phyloP scores from a whole-genome alignment of 2,113 vertebrate genomes.

The Speoplatyrhinus poulsoni region DNA sequence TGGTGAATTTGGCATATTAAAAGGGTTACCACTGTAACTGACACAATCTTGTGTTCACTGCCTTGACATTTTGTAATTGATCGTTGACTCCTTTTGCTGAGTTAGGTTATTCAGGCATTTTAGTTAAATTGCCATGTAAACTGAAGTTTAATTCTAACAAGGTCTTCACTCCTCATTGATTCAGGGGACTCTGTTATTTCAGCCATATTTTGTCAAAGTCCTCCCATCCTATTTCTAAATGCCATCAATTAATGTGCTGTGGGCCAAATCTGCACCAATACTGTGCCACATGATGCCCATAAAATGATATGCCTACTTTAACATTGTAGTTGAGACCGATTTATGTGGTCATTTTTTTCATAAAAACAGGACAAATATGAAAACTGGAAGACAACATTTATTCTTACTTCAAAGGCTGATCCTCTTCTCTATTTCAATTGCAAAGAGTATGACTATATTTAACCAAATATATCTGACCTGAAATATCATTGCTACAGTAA shows the following conservation, averaged over 20 bases:
- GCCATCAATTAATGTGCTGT: conserved; percentile 16
- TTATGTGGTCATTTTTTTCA: not conserved
- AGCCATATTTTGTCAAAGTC: conserved; percentile 16
- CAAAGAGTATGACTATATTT: not conserved
- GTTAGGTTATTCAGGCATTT: conserved; percentile 15
- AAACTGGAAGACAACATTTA: not conserved
- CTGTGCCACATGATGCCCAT: conserved; percentile 1
- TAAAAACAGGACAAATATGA: not conserved
- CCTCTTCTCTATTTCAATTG: not conserved
- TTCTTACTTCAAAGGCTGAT: not conserved
- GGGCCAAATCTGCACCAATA: not conserved
- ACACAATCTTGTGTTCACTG: not conserved
- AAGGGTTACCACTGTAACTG: not conserved
- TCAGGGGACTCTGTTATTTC: conserved; percentile 14
- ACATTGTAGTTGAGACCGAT: conserved; percentile 6
- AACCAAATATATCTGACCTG: not conserved
- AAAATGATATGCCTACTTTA: not conserved
- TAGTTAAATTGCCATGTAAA: conserved; percentile 29
- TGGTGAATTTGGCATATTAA: conserved; percentile 15
- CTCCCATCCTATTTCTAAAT: conserved; percentile 16
- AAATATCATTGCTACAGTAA: not conserved
- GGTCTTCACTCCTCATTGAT: conserved; percentile 14
- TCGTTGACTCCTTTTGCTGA: conserved; percentile 3
- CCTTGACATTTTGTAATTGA: not conserved
- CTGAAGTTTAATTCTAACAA: conserved; percentile 32